Evolutionary conservation across 2,797 vertebrate genomes (phyloP), one percentile per base, ranked within the genome.

Genomic region (Pangasius djambal): DNA sequence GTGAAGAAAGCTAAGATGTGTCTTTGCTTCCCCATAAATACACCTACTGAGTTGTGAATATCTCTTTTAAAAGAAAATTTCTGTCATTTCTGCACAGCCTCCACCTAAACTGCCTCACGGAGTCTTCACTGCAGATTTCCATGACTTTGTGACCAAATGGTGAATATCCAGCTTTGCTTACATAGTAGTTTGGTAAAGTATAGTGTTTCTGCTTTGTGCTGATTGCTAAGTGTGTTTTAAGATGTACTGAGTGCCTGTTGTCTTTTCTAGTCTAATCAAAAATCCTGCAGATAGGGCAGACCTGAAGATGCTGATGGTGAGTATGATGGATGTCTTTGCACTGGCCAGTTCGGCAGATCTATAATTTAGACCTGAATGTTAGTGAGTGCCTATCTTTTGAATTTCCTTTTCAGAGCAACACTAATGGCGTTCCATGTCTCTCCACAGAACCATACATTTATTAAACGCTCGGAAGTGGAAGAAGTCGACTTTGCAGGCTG

Each of bases 111-210:
- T 99, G 90, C 98, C 98, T 0, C 97, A 92, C 0, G 97, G 97
- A 2, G 96, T 98, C 90, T 99, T 98, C 95, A 98, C 97, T 3
- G 96, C 94, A 88, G 98, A 99, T 93, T 99, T 99, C 95, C 98
- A 99, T 93, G 98, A 99, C 93, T 99, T 99, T 96, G 98, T 99
- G 95, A 98, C 97, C 96, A 99, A 98, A 97, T 97, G 97, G 97
- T 97, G 93, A 97, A 95, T 85, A 93, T 69, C 50, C 34, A 48
- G 28, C 52, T 89, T 87, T 48, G 15, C 16, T n/a, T 44, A 34
- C 37, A 55, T 85, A 67, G 84, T 74, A 59, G 63, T 70, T 59
- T 44, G 44, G 50, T 59, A 6, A 83, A 55, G 4, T 37, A n/a
- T 86, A 9, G 28, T 50, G 10, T 86, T 72, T 69, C 78, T 81